Base-by-base conservation (phyloP, 2,113 vertebrate genomes). In the Conger conger region DNA sequence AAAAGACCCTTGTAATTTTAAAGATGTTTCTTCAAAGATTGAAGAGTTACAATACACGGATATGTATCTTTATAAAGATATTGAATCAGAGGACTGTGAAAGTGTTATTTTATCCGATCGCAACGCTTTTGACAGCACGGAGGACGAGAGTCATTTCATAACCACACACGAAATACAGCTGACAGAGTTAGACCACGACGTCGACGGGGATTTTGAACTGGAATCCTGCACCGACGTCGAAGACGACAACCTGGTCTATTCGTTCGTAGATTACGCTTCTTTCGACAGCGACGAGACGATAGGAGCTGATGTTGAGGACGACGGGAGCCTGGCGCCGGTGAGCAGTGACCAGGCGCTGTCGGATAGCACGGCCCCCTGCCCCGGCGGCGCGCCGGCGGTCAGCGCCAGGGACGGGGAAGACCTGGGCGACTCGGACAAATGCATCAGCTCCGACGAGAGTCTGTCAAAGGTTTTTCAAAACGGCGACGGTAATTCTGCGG, bases 141-240 rank as follows among this genome's bases (percentile, higher is more conserved):
- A 95, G 86, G 93, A 94, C 87, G 97, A 98, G 89, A 94, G 96
- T 3, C 97, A 98, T 93, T 99, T 97, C 77, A 99, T 99, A 91
- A 98, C 97, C 81, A 99, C 98, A 50, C 98, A 97, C 60, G 98
- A 99, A 88, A 99, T 99, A 93, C 98, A 99, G 91, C 92, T 99
- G 85, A 98, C 97, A 0, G 98, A 99, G 88, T 95, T 97, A 85
- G 98, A 98, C 86, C 97, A 98, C 92, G 97, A 98, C 80, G 96
- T 96, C 60, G 95, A 96, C 77, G 94, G 94, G 77, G 97, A 98
- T 81, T 94, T 97, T 38, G 97, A 97, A 0, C 94, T 95, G 17
- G 97, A 96, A 9, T 96, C 97, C n/a, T 96, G 93, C 80, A 98
- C 97, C 97, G 97, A 97, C 83, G 96, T 97, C 85, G 97, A 97